These are phyloP conservation scores for Pyrocephalus nanus DNA, from an alignment of 2,797 vertebrate species.

Conservation along the genomic window DNA sequence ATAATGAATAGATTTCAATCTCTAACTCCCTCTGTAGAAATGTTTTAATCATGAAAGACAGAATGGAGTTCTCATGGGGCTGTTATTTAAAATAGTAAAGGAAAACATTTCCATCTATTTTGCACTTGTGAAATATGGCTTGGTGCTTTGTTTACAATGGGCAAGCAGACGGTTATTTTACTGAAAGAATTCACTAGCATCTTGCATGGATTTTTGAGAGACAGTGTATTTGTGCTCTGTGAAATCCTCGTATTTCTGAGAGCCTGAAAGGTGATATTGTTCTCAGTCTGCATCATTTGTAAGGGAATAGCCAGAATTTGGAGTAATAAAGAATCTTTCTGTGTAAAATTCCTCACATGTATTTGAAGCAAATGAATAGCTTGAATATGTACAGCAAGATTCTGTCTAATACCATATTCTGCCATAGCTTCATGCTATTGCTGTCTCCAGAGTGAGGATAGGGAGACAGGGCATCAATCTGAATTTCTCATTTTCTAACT, in stretches of 20 bases:
- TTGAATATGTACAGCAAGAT: not conserved
- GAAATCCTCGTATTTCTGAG: not conserved
- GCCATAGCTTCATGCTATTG: not conserved
- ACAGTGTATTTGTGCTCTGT: not conserved
- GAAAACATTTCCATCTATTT: constrained; percentile 25
- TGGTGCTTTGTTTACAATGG: not conserved
- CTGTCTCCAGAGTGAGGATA: not conserved
- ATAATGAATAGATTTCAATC: constrained; percentile 57
- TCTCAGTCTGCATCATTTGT: not conserved
- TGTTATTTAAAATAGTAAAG: constrained; percentile 44
- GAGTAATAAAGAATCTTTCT: not conserved
- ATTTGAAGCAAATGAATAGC: not conserved
- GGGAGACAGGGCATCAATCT: not conserved
- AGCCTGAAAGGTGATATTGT: not conserved
- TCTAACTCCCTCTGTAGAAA: constrained; percentile 29
- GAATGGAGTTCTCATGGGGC: not conserved
- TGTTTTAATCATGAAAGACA: constrained; percentile 61
- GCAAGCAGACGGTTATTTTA: not conserved
- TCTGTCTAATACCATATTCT: not conserved
- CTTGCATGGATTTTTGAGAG: not conserved
- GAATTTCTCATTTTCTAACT: not conserved
- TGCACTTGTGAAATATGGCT: not conserved
- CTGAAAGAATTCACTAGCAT: not conserved
- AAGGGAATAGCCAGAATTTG: not conserved
- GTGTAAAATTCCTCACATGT: not conserved